These are phyloP conservation scores for Labia minor DNA, from an alignment of 2,888 invertebrate genomes.

Conservation along the genomic window DNA sequence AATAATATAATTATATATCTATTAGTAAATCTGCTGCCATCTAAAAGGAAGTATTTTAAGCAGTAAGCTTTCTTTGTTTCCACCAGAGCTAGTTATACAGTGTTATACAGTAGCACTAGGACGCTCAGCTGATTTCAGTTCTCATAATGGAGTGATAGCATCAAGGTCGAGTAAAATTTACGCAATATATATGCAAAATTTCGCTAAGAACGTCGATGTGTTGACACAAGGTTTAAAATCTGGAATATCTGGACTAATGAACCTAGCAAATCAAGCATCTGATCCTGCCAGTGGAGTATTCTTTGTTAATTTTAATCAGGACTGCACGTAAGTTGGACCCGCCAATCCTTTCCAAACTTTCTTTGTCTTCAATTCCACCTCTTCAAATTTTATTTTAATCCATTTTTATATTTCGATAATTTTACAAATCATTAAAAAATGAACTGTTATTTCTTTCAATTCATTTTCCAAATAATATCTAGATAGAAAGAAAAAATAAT, in stretches of 20 bases:
- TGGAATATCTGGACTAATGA: slow-evolving; percentile 63
- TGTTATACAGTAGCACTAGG: too few species aligned
- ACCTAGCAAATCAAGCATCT: slow-evolving; percentile 66
- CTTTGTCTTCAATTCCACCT: not conserved
- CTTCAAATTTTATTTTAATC: not conserved
- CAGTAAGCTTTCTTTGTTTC: too few species aligned
- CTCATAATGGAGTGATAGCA: slow-evolving; percentile 28
- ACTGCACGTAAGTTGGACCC: slow-evolving; percentile 76
- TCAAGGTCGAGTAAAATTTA: slow-evolving; percentile 28
- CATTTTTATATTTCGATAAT: too few species aligned
- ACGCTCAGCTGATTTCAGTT: slow-evolving; percentile 25
- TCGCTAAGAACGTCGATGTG: slow-evolving; percentile 40
- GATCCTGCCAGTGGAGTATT: slow-evolving; percentile 73
- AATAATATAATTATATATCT: too few species aligned
- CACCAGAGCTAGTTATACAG: too few species aligned
- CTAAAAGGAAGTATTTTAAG: too few species aligned
- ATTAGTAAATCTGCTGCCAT: too few species aligned
- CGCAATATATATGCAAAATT: slow-evolving; percentile 38
- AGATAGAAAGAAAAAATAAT: too few species aligned
- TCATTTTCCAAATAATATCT: too few species aligned
- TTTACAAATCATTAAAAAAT: too few species aligned
- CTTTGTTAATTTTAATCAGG: slow-evolving; percentile 96
- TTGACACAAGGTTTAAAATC: slow-evolving; percentile 40
- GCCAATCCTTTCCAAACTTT: not conserved
- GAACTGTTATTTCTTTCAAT: too few species aligned